phyloP scores from a whole-genome alignment of 1,140 invertebrate genomes.

The Monomorium pharaonis region DNA sequence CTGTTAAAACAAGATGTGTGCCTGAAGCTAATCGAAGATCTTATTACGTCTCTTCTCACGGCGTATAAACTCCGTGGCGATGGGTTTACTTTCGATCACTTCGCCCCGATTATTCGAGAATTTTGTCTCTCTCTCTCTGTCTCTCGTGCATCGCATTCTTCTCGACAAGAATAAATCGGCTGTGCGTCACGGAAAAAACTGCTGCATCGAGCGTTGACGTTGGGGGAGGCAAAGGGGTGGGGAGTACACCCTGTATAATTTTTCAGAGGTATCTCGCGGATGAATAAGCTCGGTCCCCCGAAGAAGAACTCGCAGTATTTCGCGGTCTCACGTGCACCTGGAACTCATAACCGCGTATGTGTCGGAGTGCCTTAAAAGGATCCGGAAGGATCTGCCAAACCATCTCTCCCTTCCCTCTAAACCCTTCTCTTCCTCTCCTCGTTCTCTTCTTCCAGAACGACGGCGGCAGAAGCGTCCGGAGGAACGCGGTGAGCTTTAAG shows the following conservation, averaged over 20 bases:
- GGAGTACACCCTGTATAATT: neutral
- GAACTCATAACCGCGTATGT: conserved; percentile 37
- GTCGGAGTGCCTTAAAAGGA: conserved; percentile 52
- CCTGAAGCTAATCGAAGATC: neutral
- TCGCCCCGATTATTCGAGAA: neutral
- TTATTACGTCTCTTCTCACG: neutral
- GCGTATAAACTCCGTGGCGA: too few species aligned
- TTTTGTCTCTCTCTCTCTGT: too few species aligned
- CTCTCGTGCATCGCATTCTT: neutral
- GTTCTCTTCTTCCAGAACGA: conserved; percentile 3
- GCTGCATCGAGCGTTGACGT: neutral
- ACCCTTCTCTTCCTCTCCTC: neutral
- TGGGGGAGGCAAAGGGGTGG: too few species aligned
- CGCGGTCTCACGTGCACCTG: neutral
- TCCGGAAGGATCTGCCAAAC: conserved; percentile 30
- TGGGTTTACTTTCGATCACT: neutral
- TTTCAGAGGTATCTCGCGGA: conserved; percentile 1
- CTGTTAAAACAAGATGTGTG: neutral
- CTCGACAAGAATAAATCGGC: neutral
- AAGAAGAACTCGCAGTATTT: neutral
- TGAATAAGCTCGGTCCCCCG: neutral
- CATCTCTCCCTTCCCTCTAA: neutral
- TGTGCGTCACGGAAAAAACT: neutral
- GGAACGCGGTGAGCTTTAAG: conserved; percentile 66
- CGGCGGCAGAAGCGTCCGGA: conserved; percentile 64